These are phyloP conservation scores for Carcharodon carcharias DNA, from an alignment of 2,797 vertebrate genomes.

Conservation along the genomic window DNA sequence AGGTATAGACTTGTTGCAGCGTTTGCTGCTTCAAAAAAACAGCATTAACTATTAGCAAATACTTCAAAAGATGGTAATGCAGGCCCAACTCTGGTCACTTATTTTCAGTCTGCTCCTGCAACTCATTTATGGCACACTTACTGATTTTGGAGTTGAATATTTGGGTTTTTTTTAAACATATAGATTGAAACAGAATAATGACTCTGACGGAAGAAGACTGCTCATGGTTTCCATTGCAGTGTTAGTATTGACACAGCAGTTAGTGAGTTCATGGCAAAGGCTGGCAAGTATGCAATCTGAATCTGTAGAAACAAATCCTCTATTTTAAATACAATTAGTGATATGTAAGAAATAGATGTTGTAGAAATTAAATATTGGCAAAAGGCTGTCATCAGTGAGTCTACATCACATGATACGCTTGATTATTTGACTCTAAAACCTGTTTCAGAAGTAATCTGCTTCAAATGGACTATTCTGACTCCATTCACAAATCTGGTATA, in stretches of 20 bases:
- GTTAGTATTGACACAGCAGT: not conserved
- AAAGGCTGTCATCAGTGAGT: not conserved
- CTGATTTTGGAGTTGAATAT: not conserved
- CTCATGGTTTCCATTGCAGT: not conserved
- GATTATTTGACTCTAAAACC: not conserved
- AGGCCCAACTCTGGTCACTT: not conserved
- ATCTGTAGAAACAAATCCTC: conserved; percentile 12
- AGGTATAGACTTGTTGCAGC: not conserved
- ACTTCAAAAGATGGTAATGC: not conserved
- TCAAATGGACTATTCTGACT: not conserved
- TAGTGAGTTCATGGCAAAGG: not conserved
- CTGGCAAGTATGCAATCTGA: not conserved
- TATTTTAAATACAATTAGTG: not conserved
- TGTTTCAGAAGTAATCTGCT: not conserved
- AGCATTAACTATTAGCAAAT: not conserved
- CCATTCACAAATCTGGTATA: not conserved
- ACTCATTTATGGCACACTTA: not conserved
- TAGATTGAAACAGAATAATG: conserved; percentile 20
- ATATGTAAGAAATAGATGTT: not conserved
- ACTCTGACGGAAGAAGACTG: not conserved
- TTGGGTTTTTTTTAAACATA: not conserved
- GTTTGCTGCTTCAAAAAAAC: not conserved
- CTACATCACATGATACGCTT: not conserved
- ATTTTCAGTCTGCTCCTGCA: not conserved
- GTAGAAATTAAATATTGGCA: conserved; percentile 1